phyloP scores from a whole-genome alignment of 2,888 invertebrate genomes.

The Cataglyphis altisquamis region DNA sequence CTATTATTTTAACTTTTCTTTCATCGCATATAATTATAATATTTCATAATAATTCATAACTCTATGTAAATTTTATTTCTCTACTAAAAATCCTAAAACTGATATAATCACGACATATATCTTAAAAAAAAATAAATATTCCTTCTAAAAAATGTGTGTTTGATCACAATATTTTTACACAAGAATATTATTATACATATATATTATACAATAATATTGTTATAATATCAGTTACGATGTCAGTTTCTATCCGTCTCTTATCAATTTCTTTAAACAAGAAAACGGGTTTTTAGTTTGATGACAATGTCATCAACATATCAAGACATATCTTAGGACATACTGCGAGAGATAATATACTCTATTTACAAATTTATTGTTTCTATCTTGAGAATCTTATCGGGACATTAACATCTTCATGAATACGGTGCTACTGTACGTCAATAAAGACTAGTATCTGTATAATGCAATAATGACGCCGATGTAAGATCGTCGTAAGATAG shows the following conservation, averaged over 20 bases:
- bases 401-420: neutral
- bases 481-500: conserved; percentile 14
- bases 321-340: neutral
- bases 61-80: neutral
- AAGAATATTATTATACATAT: neutral
- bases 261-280: neutral
- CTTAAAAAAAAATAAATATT: neutral
- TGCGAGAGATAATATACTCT: conserved; percentile 1
- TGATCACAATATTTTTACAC: neutral
- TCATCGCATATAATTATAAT: too few species aligned
- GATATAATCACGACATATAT: neutral
- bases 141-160: neutral
- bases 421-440: neutral
- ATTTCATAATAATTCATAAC: neutral
- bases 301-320: neutral
- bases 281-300: neutral
- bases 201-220: neutral
- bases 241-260: neutral
- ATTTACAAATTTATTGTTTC: conserved; percentile 1
- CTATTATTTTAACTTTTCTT: neutral
- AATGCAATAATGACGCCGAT: conserved; percentile 1
- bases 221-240: neutral
- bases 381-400: neutral
- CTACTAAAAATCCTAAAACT: neutral
- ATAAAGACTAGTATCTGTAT: neutral